Percentiles rank a stretch among this genome's conserved stretches.
These are phyloP conservation scores for Peromyscus polionotus DNA, from an alignment of 2,113 vertebrate species.

Conservation along the genomic window DNA sequence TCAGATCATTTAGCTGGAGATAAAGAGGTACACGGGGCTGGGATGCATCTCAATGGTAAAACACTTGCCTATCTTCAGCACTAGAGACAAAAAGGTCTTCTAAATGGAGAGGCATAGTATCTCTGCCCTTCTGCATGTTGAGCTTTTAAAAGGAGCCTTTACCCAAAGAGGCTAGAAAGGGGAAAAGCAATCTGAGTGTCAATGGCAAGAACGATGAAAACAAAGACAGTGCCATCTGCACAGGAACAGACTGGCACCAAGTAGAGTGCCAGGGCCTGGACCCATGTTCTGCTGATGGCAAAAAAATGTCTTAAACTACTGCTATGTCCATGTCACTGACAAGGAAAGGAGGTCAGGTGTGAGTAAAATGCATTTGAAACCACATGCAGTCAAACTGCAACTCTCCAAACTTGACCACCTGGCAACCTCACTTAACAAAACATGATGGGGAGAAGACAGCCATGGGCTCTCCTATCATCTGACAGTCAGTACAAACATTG, in stretches of 20 bases:
- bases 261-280: neutral
- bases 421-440: neutral
- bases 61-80: neutral
- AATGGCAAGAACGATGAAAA: neutral
- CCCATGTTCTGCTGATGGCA: neutral
- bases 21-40: neutral
- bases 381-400: neutral
- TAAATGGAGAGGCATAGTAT: no score
- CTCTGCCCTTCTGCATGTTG: neutral
- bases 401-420: neutral
- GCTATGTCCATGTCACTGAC: accelerated
- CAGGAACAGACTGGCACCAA: neutral
- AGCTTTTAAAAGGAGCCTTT: neutral
- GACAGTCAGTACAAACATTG: neutral
- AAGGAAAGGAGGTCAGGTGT: neutral
- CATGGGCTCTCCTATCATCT: neutral
- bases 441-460: neutral
- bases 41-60: neutral
- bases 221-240: neutral
- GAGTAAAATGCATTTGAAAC: neutral
- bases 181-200: neutral
- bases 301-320: neutral
- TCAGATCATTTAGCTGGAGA: neutral
- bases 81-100: neutral
- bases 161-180: neutral